Conservation (phyloP, 2,888 invertebrate genomes). For the Pecten maximus region DNA sequence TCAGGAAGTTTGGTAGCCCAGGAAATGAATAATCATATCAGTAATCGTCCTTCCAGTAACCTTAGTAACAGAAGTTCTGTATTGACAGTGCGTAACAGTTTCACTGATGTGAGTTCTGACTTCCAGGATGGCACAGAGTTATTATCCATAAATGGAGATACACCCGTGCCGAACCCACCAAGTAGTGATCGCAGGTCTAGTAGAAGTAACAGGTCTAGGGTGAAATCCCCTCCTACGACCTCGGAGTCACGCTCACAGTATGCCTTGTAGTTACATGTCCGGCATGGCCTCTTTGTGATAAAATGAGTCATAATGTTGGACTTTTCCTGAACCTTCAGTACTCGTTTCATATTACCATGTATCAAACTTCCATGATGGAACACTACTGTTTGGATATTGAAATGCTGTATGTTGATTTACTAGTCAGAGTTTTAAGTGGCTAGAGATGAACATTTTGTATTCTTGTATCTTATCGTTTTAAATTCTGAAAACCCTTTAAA, state of each 20-base stretch:
- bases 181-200: slow-evolving; percentile 54
- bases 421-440: too few relatives aligned
- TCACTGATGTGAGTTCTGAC: slow-evolving; percentile 56
- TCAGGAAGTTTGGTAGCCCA: slow-evolving; percentile 73
- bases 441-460: too few relatives aligned
- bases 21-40: slow-evolving; percentile 63
- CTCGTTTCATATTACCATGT: too few relatives aligned
- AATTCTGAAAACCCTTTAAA: too few relatives aligned
- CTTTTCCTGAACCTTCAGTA: too few relatives aligned
- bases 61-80: slow-evolving; percentile 56
- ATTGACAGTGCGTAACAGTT: slow-evolving; percentile 58
- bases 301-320: background rate
- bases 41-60: slow-evolving; percentile 47
- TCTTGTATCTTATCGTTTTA: too few relatives aligned
- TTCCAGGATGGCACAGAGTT: slow-evolving; percentile 60
- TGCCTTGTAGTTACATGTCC: background rate
- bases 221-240: slow-evolving; percentile 30
- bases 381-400: too few relatives aligned
- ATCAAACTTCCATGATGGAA: too few relatives aligned
- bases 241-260: background rate
- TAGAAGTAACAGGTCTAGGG: slow-evolving; percentile 39
- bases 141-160: slow-evolving; percentile 63
- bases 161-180: slow-evolving; percentile 60
- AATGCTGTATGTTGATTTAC: too few relatives aligned
- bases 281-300: background rate